These are phyloP conservation scores for Tribolium freemani DNA, from an alignment of 2,888 invertebrate species.

Conservation along the genomic window DNA sequence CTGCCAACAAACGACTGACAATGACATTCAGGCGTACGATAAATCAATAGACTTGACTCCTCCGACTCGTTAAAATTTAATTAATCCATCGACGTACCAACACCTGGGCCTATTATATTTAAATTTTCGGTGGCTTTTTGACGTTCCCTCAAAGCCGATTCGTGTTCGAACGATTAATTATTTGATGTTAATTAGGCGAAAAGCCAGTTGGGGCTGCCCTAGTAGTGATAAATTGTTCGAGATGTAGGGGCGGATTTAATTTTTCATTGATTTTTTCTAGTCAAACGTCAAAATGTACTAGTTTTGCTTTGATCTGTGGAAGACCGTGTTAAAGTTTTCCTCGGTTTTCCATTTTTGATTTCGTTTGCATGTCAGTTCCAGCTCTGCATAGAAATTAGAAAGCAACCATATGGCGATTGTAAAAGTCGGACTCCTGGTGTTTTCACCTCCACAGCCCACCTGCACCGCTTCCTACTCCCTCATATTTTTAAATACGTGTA, in stretches of 20 bases:
- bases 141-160: too few species aligned
- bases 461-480: conserved; percentile 13
- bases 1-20: conserved; percentile 6
- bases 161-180: not conserved
- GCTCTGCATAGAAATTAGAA: not conserved
- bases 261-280: too few species aligned
- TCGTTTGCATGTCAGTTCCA: not conserved
- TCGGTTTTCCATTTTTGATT: not conserved
- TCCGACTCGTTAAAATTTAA: conserved; percentile 4
- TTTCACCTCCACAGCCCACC: conserved; percentile 22
- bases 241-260: too few species aligned
- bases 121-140: conserved; percentile 6
- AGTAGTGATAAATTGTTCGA: too few species aligned
- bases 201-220: not conserved
- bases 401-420: conserved; percentile 6
- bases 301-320: too few species aligned
- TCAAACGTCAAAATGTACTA: too few species aligned
- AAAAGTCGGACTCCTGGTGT: conserved; percentile 12
- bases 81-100: conserved; percentile 7
- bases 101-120: conserved; percentile 26
- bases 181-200: not conserved
- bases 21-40: conserved; percentile 21
- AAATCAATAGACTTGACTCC: conserved; percentile 24
- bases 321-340: too few species aligned
- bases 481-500: not conserved